Conservation (phyloP, 2,797 vertebrate genomes). For the Spheniscus humboldti region DNA sequence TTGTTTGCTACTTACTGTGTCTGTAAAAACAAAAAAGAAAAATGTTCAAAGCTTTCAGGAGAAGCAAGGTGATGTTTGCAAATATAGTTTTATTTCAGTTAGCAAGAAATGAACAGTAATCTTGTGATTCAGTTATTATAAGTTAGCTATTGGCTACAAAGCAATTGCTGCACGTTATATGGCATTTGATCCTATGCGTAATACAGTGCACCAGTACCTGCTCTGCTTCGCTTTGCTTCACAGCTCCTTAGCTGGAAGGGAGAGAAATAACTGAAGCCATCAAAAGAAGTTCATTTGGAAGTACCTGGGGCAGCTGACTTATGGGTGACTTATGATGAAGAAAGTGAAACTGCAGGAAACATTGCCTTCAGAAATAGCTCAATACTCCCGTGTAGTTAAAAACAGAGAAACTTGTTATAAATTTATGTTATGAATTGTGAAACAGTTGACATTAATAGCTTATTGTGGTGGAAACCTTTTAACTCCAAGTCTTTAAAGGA, state of each 20-base stretch:
- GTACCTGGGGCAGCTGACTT: constrained; percentile 63
- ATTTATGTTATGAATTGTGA: constrained; percentile 18
- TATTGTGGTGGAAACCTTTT: constrained; percentile 64
- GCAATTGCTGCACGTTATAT: background rate
- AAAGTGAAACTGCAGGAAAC: constrained; percentile 65
- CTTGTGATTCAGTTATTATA: constrained; percentile 33
- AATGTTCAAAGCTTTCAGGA: background rate
- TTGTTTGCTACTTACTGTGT: background rate
- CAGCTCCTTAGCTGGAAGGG: background rate
- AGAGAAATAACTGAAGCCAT: constrained; percentile 30
- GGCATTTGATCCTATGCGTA: constrained; percentile 3
- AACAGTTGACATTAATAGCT: constrained; percentile 39
- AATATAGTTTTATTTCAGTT: background rate
- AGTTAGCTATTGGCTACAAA: constrained; percentile 52
- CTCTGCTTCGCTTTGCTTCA: background rate
- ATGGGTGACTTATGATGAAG: constrained; percentile 55
- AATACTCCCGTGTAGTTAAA: constrained; percentile 5
- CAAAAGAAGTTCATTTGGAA: constrained; percentile 55
- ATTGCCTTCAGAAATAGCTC: constrained; percentile 57
- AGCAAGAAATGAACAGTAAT: constrained; percentile 2
- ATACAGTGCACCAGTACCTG: background rate
- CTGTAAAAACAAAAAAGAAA: background rate
- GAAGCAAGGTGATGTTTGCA: background rate
- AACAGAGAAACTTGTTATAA: constrained; percentile 32
- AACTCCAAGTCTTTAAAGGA: constrained; percentile 50